phyloP scores from a whole-genome alignment of 2,888 invertebrate species.

The Heliothis peltigera region DNA sequence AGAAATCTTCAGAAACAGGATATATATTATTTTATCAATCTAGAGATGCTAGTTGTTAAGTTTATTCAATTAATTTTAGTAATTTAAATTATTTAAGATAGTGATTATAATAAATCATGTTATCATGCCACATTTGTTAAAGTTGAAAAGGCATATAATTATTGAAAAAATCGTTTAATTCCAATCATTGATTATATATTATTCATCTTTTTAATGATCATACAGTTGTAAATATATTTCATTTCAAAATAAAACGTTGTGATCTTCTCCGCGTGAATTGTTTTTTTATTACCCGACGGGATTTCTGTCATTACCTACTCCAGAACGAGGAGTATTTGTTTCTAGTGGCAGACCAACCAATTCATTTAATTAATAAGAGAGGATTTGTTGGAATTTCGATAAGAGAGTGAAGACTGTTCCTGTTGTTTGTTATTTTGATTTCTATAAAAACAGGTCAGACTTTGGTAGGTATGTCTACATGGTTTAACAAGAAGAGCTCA shows the following conservation, averaged over 20 bases:
- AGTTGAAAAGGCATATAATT: constrained; percentile 86
- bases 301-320: too few relatives aligned
- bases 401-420: too few relatives aligned
- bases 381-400: too few relatives aligned
- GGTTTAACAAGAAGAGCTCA: too few relatives aligned
- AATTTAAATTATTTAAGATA: constrained; percentile 85
- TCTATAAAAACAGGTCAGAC: too few relatives aligned
- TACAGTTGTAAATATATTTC: constrained; percentile 85
- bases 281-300: constrained; percentile 45
- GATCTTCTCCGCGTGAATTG: constrained; percentile 69
- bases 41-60: constrained; percentile 92
- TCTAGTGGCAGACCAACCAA: too few relatives aligned
- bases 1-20: constrained; percentile 99
- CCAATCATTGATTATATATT: constrained; percentile 74
- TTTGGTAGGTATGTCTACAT: too few relatives aligned
- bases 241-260: constrained; percentile 82
- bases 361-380: too few relatives aligned
- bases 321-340: too few relatives aligned
- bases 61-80: constrained; percentile 81
- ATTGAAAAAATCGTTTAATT: constrained; percentile 82
- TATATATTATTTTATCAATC: constrained; percentile 99
- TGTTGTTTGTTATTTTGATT: too few relatives aligned
- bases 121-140: constrained; percentile 87
- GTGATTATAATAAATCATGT: constrained; percentile 82
- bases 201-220: constrained; percentile 72